Evolutionary conservation across 2,888 invertebrate genomes (phyloP).

Genomic region (Serrognathus titanus): DNA sequence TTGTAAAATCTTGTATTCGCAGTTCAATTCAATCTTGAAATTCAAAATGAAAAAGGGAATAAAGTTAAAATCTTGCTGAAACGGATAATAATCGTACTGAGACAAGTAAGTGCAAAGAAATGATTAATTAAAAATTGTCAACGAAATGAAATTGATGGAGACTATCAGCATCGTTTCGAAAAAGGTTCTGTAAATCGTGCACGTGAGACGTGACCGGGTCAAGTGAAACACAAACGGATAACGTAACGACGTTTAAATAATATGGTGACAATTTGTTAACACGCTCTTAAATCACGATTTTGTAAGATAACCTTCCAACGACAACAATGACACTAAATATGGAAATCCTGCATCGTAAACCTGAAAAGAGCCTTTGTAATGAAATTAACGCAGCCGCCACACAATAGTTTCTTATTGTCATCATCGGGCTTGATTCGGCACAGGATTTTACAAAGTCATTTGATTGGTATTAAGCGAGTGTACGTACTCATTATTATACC

Average conservation of each 20-base stretch:
- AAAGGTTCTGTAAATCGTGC: background rate
- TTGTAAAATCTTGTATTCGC: no score
- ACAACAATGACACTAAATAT: constrained; percentile 7
- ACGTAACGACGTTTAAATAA: constrained; percentile 16
- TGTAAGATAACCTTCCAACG: constrained; percentile 5
- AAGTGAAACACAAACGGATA: constrained; percentile 2
- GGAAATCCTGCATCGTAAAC: background rate
- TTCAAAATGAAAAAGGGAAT: no score
- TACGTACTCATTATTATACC: no score
- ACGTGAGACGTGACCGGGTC: constrained; percentile 3
- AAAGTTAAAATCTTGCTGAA: no score
- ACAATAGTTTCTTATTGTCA: no score
- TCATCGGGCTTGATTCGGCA: no score
- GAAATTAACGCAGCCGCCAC: no score
- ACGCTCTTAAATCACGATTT: constrained; percentile 7
- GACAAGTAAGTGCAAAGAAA: no score
- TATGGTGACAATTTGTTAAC: constrained; percentile 5
- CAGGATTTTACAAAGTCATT: no score
- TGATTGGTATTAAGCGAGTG: no score
- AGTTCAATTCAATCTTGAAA: no score
- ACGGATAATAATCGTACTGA: no score
- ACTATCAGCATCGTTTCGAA: background rate
- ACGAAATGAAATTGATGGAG: background rate
- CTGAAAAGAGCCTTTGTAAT: background rate
- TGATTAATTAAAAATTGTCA: background rate